Percentiles rank a stretch among this genome's conserved stretches.
Conservation (phyloP, 2,888 invertebrate species). For the Lysandra coridon region DNA sequence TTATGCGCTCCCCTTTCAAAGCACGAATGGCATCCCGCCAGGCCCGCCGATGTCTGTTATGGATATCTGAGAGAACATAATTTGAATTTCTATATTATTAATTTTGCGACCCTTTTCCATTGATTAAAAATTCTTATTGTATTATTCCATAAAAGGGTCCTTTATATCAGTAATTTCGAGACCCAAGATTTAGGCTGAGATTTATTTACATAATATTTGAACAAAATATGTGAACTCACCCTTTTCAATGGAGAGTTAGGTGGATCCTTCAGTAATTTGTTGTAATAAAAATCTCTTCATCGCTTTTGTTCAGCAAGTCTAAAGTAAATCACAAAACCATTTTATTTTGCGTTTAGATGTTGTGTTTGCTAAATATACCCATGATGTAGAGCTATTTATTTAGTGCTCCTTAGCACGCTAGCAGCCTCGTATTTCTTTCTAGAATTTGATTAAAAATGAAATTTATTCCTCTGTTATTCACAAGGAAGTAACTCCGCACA, state of each 20-base stretch:
- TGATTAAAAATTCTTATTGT: conserved; percentile 24
- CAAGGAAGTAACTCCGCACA: not conserved
- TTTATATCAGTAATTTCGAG: conserved; percentile 10
- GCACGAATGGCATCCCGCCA: conserved; percentile 59
- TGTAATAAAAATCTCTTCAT: not conserved
- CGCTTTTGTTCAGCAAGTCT: not conserved
- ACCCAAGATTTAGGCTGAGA: conserved; percentile 10
- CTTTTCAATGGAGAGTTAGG: not conserved
- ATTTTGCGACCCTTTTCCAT: conserved; percentile 25
- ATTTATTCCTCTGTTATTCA: conserved; percentile 15
- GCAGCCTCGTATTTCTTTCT: conserved; percentile 2
- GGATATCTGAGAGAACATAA: conserved; percentile 57
- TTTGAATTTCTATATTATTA: conserved; percentile 59
- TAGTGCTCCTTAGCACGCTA: not conserved
- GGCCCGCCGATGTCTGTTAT: conserved; percentile 57
- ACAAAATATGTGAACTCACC: not conserved
- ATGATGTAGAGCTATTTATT: not conserved
- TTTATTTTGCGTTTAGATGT: not conserved
- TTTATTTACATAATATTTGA: conserved; percentile 1
- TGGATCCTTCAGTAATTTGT: not conserved
- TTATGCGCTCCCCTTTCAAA: conserved; percentile 49
- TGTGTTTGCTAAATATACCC: not conserved
- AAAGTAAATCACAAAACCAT: not conserved
- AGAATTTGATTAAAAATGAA: conserved; percentile 7
- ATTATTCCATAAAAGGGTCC: conserved; percentile 11